phyloP scores from a whole-genome alignment of 2,888 invertebrate species.

The Anagyrus pseudococci region DNA sequence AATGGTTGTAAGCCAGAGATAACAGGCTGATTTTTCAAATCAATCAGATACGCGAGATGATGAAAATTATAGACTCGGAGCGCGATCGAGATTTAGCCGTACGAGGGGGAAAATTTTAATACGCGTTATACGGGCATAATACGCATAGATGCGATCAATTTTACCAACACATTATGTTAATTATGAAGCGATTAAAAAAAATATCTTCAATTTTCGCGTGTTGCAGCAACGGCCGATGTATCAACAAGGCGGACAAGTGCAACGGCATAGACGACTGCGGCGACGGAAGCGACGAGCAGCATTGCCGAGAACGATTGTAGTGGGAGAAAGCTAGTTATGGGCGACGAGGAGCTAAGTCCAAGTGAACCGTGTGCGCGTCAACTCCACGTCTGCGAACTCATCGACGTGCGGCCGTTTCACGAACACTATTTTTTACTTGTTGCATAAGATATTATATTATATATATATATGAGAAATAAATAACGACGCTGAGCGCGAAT shows the following conservation, averaged over 20 bases:
- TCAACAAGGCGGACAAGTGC: conserved; percentile 68
- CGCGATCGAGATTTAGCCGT: too few species aligned
- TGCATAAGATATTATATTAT: conserved; percentile 1
- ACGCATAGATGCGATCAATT: background rate
- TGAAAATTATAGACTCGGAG: too few species aligned
- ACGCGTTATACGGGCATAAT: background rate
- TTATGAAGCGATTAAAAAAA: background rate
- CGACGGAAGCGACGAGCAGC: conserved; percentile 73
- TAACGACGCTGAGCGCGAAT: conserved; percentile 32
- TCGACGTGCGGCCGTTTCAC: background rate
- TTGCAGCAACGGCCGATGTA: conserved; percentile 70
- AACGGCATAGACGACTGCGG: conserved; percentile 73
- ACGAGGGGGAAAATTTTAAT: too few species aligned
- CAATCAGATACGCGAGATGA: too few species aligned
- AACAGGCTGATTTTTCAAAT: too few species aligned
- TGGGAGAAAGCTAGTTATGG: background rate
- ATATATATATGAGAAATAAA: conserved; percentile 12
- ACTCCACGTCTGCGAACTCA: conserved; percentile 2
- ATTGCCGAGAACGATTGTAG: conserved; percentile 53
- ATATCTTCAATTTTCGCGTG: background rate
- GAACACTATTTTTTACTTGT: conserved; percentile 29
- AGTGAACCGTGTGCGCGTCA: background rate
- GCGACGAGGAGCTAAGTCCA: background rate
- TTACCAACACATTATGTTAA: background rate
- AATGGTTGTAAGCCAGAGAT: too few species aligned